Evolutionary conservation across 2,113 vertebrate genomes (phyloP), one percentile per base, ranked within the genome.

Genomic region (Dendrocopos noguchii): DNA sequence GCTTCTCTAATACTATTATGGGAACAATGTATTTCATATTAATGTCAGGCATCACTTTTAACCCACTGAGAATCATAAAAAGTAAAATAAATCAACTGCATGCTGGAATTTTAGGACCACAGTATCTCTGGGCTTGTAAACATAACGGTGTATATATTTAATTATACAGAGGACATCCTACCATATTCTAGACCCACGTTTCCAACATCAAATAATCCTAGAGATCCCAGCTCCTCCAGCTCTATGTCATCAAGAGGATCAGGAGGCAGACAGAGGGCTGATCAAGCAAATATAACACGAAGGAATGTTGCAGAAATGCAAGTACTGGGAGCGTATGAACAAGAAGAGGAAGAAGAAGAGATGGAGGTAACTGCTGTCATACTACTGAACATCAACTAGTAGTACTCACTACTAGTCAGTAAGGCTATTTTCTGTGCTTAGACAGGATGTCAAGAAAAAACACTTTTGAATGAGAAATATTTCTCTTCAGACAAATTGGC

Each of bases 231-330:
- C 96, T 99, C 99, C 91, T 99, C 99, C 93, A 99, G 99, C 95
- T 99, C 99, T 55, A 98, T 99, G 99, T 99, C 99, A 28, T 99
- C 99, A 60, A 98, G 99, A 97, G 99, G 99, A 29, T 99, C 99
- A 29, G 99, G 99, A 93, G 98, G 98, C 33, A 98, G 98, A 88
- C 98, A 99, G 95, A 98, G 99, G 98, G 98, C 98, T 90, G 99
- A 99, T 77, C 98, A 98, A 97, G 97, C 97, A 92, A 97, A 96
- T 95, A 57, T 98, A 97, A 97, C 97, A 87, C 98, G 98, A 96
- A 98, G 99, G 95, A 99, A 99, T 96, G 98, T 98, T 90, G 97
- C 98, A 92, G 98, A 98, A 97, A 98, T 98, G 97, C 98, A 98
- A 94, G 98, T 99, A 84, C 98, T 98, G 92, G 99, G 98, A 97